Base-by-base conservation (phyloP, 1,140 invertebrate species). In the Lasaia peninsularis region DNA sequence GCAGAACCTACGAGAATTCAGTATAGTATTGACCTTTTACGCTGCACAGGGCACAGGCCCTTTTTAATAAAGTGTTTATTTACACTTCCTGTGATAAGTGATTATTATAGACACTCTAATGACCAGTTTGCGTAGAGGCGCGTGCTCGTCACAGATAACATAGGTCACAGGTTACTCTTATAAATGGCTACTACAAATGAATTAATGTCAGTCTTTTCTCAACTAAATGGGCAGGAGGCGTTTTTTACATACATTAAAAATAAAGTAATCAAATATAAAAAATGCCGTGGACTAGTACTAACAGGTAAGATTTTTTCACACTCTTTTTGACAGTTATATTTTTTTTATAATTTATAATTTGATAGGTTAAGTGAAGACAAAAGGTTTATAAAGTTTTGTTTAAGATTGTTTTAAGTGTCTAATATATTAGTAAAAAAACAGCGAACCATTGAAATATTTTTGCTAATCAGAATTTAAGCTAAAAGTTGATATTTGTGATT, bases 271-370 rank as follows among this genome's bases (percentile, higher is more conserved):
- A 62, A 64, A 52, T 65, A 54, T 33, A 10, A 44, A 81, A 71
- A 70, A 88, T 88, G 86, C 86, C 86, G 67, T 88, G 86, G 86
- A 81, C 86, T 33, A 86, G 83, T 60, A 77, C 75, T 40, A 88
- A 88, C 80, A 88, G 86, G 86, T 88, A 75, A 51, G 11, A 52
- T 58, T 53, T 20, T n/a, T 31, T 58, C 20, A 49, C 40, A 24
- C 24, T n/a, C 35, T 58, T 37, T 0, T 21, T 0, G 12, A 16
- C 52, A 44, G 8, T 24, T 50, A 7, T 28, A 6, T 28, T 24
- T 28, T 28, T 0, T 28, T 4, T 28, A 28, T 28, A 7, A 28
- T 28, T n/a, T n/a, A n/a, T n/a, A n/a, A n/a, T n/a, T n/a, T n/a
- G n/a, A n/a, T n/a, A n/a, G n/a, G n/a, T n/a, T n/a, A n/a, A n/a